These are phyloP conservation scores for Trachemys scripta DNA, from an alignment of 2,113 vertebrate species.

Conservation along the genomic window DNA sequence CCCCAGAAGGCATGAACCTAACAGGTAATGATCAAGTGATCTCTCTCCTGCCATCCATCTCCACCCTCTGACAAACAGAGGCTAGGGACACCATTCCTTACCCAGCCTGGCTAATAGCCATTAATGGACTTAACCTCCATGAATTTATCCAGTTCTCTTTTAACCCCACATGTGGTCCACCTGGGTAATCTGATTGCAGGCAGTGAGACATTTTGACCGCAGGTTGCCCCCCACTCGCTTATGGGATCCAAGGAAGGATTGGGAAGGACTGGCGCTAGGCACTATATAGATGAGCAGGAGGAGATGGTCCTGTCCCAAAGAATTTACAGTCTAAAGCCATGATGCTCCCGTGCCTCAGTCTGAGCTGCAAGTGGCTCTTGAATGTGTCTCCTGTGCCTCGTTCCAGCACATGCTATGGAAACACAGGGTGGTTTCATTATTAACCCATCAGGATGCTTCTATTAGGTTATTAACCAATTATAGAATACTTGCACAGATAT, in stretches of 20 bases:
- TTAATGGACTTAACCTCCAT: too few relatives aligned
- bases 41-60: too few relatives aligned
- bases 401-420: background rate
- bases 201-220: too few relatives aligned
- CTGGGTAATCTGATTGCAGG: too few relatives aligned
- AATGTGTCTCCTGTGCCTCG: background rate
- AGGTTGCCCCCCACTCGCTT: background rate
- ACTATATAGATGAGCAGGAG: background rate
- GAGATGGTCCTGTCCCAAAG: background rate
- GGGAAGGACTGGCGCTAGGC: background rate
- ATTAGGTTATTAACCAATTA: background rate
- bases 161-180: too few relatives aligned
- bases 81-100: too few relatives aligned
- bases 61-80: too few relatives aligned
- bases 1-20: too few relatives aligned
- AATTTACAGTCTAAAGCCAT: background rate
- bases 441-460: background rate
- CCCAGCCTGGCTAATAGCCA: too few relatives aligned
- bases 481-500: background rate
- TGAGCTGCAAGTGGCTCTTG: background rate
- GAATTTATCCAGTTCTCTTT: too few relatives aligned
- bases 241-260: background rate
- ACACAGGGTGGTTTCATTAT: background rate
- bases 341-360: background rate
- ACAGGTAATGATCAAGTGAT: too few relatives aligned